Percentiles rank a stretch among this genome's conserved stretches.
These are phyloP conservation scores for Accipiter cooperii DNA, from an alignment of 2,113 vertebrate genomes.

Conservation along the genomic window DNA sequence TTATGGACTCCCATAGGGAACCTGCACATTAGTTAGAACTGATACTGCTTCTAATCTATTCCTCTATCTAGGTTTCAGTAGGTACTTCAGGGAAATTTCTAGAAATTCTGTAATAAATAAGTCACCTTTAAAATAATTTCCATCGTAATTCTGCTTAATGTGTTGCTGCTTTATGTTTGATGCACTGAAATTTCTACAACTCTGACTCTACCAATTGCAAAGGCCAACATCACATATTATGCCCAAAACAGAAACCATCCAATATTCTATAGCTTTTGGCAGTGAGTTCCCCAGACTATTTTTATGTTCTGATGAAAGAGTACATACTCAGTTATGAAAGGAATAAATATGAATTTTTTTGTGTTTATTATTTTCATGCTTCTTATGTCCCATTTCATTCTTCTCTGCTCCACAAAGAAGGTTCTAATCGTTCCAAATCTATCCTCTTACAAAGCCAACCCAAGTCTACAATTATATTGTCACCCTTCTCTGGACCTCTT, in stretches of 20 bases:
- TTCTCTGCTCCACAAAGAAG: not conserved
- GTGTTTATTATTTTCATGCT: not conserved
- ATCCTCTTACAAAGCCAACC: not conserved
- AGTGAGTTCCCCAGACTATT: not conserved
- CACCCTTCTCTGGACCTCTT: not conserved
- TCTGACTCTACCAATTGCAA: not conserved
- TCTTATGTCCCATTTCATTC: not conserved
- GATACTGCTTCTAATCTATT: not conserved
- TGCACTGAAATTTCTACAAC: not conserved
- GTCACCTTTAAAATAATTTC: not conserved
- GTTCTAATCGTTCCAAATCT: not conserved
- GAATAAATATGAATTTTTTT: not conserved
- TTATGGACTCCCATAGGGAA: not conserved
- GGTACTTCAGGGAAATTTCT: not conserved
- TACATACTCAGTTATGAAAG: not conserved
- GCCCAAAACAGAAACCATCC: not conserved
- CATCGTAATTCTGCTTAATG: not conserved
- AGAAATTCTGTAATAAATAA: not conserved
- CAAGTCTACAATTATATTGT: not conserved
- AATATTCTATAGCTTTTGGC: not conserved
- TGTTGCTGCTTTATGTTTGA: not conserved
- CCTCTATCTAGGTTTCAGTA: not conserved
- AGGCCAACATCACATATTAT: not conserved
- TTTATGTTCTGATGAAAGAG: not conserved
- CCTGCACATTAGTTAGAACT: not conserved